Base-by-base conservation (phyloP, 2,797 vertebrate genomes). In the Pachyuromys duprasi region DNA sequence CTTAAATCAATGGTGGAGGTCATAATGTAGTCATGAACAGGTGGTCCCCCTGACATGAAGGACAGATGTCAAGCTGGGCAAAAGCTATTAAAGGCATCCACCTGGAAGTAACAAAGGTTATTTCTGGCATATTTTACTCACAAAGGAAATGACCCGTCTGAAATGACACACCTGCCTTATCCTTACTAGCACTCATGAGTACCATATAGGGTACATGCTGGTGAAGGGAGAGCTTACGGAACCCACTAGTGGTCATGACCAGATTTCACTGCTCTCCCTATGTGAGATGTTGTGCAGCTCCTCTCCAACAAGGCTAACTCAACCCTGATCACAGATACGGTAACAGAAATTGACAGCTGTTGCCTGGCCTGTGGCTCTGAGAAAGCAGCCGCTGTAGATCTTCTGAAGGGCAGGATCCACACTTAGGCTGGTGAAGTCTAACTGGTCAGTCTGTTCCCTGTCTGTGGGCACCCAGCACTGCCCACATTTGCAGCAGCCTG, bases 131-230 rank as follows among this genome's bases (percentile, higher is more conserved):
- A 8, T 63, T 75, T 70, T 3, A 11, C 22, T 53, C 42, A 49
- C 55, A 87, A 36, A 36, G 2, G 0, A 12, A 81, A 22, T 53
- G 62, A 36, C 8, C n/a, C n/a, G n/a, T n/a, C n/a, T n/a, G 0
- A 12, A 81, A 22, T 53, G 62, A 36, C 8, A 28, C 22, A 0
- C 62, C 62, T 39, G n/a, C 12, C 49, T 24, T 49, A 3, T 20
- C 11, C 57, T 92, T 26, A 9, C 45, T 28, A 17, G n/a, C n/a
- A 31, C 1, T 5, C 20, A 22, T 14, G 24, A 31, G 5, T 4
- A 17, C 15, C 33, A 15, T 4, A 4, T 0, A 26, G 63, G 13
- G 2, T 1, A 20, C 6, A 1, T 63, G n/a, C 31, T 63, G 39
- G 49, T 33, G 4, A 18, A 49, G 13, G 31, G 31, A 65, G 82